A percentile compares a stretch with the other conserved stretches of the same genome.
phyloP scores from a whole-genome alignment of 2,888 invertebrate species.

The Brachyopa scutellaris region DNA sequence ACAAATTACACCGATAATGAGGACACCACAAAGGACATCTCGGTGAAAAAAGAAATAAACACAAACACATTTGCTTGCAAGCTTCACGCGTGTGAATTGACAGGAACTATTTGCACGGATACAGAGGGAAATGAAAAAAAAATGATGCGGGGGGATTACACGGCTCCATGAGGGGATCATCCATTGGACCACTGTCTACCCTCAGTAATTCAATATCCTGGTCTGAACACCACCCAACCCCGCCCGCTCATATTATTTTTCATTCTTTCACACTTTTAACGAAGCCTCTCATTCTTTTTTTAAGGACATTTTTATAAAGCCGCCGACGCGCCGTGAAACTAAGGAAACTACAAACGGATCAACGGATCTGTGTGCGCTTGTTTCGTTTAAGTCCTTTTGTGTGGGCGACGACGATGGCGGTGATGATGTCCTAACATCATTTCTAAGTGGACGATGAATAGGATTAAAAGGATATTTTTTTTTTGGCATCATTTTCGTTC shows the following conservation, averaged over 20 bases:
- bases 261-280: constrained; percentile 16
- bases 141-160: constrained; percentile 31
- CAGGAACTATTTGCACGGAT: constrained; percentile 33
- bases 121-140: constrained; percentile 31
- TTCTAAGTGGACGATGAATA: constrained; percentile 53
- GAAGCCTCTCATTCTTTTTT: constrained; percentile 3
- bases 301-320: constrained; percentile 27
- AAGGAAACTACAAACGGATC: constrained; percentile 26
- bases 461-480: constrained; percentile 38
- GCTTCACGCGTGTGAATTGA: constrained; percentile 19
- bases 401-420: constrained; percentile 7
- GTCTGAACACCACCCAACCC: background rate
- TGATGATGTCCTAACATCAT: constrained; percentile 52
- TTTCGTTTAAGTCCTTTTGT: constrained; percentile 15
- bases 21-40: constrained; percentile 24
- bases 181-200: background rate
- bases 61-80: constrained; percentile 20
- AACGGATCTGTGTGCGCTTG: constrained; percentile 3
- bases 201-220: constrained; percentile 43
- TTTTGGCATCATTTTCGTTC: constrained; percentile 5
- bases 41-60: background rate
- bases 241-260: background rate
- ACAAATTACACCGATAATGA: constrained; percentile 67
- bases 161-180: background rate
- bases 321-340: constrained; percentile 21